Evolutionary conservation across 2,888 invertebrate species (phyloP), one percentile per base, ranked within the genome.

Genomic region (Drosophila diplacantha): DNA sequence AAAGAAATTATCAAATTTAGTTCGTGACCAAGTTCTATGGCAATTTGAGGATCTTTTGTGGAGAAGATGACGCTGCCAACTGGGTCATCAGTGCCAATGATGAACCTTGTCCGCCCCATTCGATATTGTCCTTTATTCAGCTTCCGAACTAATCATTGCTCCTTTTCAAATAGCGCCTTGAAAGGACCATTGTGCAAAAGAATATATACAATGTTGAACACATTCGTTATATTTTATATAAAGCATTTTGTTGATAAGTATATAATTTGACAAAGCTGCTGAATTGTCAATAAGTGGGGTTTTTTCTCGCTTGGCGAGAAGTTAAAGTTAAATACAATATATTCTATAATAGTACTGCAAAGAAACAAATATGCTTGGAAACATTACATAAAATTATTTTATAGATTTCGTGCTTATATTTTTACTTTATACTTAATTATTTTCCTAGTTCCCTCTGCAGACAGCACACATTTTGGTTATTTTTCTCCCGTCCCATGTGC

Each of bases 31-130:
- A 18, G 14, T 44, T 29, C 18, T 29, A 5, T 29, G 18, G 14
- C 14, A 44, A 29, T 18, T 18, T 29, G 5, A 0, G 5, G 1
- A 29, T 18, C 18, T 44, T 29, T 44, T 44, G 18, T 29, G 14
- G 18, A 8, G 14, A 29, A 7, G 5, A 8, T 29, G 29, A 44
- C 44, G 18, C 5, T 44, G 44, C 44, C 44, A 44, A 44, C 29
- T 29, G 44, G 29, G 8, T 14, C 44, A 44, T 44, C 29, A 44
- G 5, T 5, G 44, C 29, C 29, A 44, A 29, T 29, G 5, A 44
- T 8, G 5, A 18, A 14, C 18, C 29, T 29, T 14, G 44, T 44
- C 29, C 44, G 29, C 44, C 44, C 18, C 8, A 14, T 29, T 14
- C 4, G 44, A 8, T 14, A 14, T 18, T 29, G 12, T 7, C 7